Conservation (phyloP, 2,797 vertebrate species). For the Acanthurus tractus region DNA sequence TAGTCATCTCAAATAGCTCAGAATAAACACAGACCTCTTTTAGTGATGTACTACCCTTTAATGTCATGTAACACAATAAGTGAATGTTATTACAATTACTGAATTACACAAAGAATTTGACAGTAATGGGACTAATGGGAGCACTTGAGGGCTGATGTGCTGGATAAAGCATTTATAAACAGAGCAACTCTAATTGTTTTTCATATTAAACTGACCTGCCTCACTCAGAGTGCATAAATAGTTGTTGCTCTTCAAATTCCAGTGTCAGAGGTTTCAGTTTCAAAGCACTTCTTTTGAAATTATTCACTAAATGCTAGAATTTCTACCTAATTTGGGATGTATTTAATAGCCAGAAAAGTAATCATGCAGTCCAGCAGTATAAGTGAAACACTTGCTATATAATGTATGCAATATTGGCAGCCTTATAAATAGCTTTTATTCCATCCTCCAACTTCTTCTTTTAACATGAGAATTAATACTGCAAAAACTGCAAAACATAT, state of each 20-base stretch:
- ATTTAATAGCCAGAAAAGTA: conserved; percentile 3
- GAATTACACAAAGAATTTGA: conserved; percentile 38
- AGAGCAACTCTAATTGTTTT: conserved; percentile 37
- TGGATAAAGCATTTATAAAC: conserved; percentile 47
- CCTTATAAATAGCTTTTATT: too few relatives aligned
- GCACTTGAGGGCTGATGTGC: conserved; percentile 42
- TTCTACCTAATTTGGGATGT: conserved; percentile 2
- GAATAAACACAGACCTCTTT: conserved; percentile 21
- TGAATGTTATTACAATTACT: conserved; percentile 24
- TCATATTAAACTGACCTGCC: conserved; percentile 35
- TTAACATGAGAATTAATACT: too few relatives aligned
- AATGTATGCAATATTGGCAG: too few relatives aligned
- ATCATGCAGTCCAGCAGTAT: not conserved
- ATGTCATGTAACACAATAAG: conserved; percentile 28
- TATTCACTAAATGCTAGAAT: conserved; percentile 1
- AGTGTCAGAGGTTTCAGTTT: conserved; percentile 5
- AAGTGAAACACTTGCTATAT: too few relatives aligned
- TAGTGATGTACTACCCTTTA: conserved; percentile 27
- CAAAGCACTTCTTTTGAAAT: conserved; percentile 25
- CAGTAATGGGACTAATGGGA: conserved; percentile 43
- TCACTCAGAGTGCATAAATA: conserved; percentile 4
- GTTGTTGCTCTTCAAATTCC: conserved; percentile 12
- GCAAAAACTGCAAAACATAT: too few relatives aligned
- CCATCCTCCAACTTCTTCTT: too few relatives aligned
- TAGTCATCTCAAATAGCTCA: not conserved